Conservation (phyloP, 2,888 invertebrate species). For the Megastigmus dorsalis region DNA sequence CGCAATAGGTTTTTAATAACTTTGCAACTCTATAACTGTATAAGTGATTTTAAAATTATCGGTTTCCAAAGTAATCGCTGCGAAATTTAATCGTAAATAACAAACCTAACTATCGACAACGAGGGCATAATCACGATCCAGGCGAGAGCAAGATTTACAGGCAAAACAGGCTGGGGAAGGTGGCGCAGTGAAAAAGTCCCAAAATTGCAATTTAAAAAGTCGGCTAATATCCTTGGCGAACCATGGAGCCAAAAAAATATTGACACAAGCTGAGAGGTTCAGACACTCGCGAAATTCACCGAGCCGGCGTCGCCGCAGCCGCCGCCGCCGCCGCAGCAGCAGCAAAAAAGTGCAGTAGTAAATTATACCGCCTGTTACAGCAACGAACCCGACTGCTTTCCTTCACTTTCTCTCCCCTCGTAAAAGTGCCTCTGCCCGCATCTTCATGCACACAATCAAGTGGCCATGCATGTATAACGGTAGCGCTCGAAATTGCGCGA, state of each 20-base stretch:
- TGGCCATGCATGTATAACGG: constrained; percentile 42
- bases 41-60: too few relatives aligned
- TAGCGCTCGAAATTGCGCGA: constrained; percentile 50
- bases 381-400: background rate
- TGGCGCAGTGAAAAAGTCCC: background rate
- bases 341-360: constrained; percentile 37
- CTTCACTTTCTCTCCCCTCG: constrained; percentile 42
- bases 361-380: constrained; percentile 28
- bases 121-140: too few relatives aligned
- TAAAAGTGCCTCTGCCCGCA: too few relatives aligned
- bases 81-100: too few relatives aligned
- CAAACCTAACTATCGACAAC: too few relatives aligned
- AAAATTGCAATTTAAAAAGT: constrained; percentile 28
- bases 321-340: background rate
- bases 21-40: too few relatives aligned
- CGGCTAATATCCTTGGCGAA: background rate
- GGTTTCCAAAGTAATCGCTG: too few relatives aligned
- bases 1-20: too few relatives aligned
- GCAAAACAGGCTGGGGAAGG: too few relatives aligned
- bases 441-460: too few relatives aligned
- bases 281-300: constrained; percentile 9
- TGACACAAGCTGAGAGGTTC: constrained; percentile 14
- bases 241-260: constrained; percentile 28
- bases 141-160: too few relatives aligned
- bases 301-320: too few relatives aligned